Percentiles rank a stretch among this genome's conserved stretches.
Conservation (phyloP, 2,797 vertebrate species). For the Hydrocynus forskahlii region DNA sequence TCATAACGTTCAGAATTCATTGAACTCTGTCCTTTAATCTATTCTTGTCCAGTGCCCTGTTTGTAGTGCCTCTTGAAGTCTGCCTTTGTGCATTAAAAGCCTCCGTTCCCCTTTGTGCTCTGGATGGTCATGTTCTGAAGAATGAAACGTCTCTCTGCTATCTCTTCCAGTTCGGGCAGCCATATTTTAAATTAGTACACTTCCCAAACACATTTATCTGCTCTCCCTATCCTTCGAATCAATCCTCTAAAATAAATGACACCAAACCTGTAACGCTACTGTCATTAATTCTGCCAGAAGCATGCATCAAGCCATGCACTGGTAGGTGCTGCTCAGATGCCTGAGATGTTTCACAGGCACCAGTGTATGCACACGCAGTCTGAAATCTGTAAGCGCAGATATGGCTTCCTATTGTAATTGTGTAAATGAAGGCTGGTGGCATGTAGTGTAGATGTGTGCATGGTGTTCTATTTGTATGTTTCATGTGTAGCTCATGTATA, state of each 20-base stretch:
- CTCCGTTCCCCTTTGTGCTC: slow-evolving; percentile 2
- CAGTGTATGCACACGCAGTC: slow-evolving; percentile 19
- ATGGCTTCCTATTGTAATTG: not conserved
- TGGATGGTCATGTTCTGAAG: slow-evolving; percentile 61
- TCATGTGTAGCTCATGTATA: not conserved
- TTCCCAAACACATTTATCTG: slow-evolving; percentile 73
- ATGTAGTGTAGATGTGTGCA: not conserved
- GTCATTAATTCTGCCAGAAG: slow-evolving; percentile 75
- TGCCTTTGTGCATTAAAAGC: slow-evolving; percentile 29
- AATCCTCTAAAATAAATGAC: slow-evolving; percentile 77
- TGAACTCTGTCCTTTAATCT: not conserved
- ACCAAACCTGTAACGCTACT: slow-evolving; percentile 65
- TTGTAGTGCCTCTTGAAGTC: not conserved
- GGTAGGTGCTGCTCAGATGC: slow-evolving; percentile 29
- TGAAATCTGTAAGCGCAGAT: not conserved
- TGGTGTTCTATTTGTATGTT: not conserved
- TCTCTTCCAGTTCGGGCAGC: slow-evolving; percentile 68
- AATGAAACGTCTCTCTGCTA: slow-evolving; percentile 66
- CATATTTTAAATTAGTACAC: slow-evolving; percentile 73
- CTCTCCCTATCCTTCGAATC: slow-evolving; percentile 72
- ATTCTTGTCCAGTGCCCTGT: not conserved
- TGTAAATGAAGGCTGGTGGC: not conserved
- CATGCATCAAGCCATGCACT: slow-evolving; percentile 66
- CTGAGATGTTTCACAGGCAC: slow-evolving; percentile 24
- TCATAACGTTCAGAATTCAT: not conserved